Conservation (phyloP, 2,797 vertebrate genomes). For the Sebastes itinus region DNA sequence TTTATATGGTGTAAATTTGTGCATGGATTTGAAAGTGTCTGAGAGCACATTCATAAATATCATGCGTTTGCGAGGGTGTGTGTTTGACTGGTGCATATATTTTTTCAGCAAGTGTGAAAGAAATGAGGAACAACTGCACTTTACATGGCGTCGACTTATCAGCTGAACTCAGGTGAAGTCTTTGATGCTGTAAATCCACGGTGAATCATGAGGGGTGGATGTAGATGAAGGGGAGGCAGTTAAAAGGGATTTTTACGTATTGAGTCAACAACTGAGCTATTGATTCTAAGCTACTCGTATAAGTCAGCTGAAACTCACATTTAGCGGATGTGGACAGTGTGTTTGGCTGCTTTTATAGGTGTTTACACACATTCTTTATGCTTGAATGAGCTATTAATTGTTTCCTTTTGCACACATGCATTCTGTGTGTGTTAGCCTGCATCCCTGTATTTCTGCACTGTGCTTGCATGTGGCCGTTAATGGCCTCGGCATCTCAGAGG, state of each 20-base stretch:
- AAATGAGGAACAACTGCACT: neutral
- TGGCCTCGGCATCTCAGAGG: constrained; percentile 35
- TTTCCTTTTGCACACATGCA: neutral
- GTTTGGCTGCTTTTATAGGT: neutral
- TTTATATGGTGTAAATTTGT: constrained; percentile 15
- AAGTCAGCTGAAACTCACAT: constrained; percentile 3
- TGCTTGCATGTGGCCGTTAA: constrained; percentile 4
- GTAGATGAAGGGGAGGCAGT: constrained; percentile 13
- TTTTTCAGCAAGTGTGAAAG: neutral
- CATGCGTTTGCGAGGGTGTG: neutral
- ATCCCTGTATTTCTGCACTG: neutral
- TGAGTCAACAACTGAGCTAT: constrained; percentile 27
- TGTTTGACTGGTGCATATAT: neutral
- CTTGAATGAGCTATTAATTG: neutral
- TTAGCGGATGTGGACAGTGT: neutral
- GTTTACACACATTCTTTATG: neutral
- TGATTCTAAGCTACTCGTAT: constrained; percentile 17
- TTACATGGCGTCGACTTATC: neutral
- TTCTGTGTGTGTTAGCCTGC: neutral
- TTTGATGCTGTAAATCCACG: constrained; percentile 41
- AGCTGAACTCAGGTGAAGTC: constrained; percentile 36
- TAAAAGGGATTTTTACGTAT: constrained; percentile 39
- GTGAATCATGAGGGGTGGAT: constrained; percentile 28
- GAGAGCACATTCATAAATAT: neutral
- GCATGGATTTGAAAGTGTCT: neutral